Conservation (phyloP, 2,888 invertebrate genomes). For the Synanthedon vespiformis region DNA sequence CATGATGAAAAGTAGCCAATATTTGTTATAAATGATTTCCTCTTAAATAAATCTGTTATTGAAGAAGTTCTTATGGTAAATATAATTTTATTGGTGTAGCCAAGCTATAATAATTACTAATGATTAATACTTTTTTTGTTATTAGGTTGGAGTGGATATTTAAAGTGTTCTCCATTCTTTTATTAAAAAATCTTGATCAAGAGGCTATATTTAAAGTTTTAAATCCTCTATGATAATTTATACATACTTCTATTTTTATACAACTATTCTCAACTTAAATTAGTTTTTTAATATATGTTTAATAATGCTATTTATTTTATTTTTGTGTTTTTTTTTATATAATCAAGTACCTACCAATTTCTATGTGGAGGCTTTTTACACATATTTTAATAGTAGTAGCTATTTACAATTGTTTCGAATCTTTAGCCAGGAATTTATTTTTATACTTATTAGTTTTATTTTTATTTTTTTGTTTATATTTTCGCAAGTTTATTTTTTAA, state of each 20-base stretch:
- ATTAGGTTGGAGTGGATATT: not conserved
- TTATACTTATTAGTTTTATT: conserved; percentile 7
- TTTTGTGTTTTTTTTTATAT: not conserved
- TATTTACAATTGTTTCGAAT: conserved; percentile 62
- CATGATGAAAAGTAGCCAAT: too few relatives aligned
- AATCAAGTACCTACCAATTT: not conserved
- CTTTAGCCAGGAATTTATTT: conserved; percentile 41
- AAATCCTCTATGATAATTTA: conserved; percentile 6
- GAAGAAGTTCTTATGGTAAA: too few relatives aligned
- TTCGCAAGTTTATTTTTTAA: too few relatives aligned
- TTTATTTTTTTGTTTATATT: not conserved
- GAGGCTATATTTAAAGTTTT: conserved; percentile 35
- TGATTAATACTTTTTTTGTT: too few relatives aligned
- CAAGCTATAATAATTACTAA: too few relatives aligned
- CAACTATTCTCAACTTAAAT: not conserved
- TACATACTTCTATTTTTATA: conserved; percentile 29
- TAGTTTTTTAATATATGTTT: not conserved
- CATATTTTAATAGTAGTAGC: conserved; percentile 45
- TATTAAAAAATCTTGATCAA: conserved; percentile 20
- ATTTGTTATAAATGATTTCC: too few relatives aligned
- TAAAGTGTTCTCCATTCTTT: conserved; percentile 4
- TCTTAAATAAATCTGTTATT: too few relatives aligned
- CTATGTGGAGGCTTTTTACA: conserved; percentile 38
- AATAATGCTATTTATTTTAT: not conserved
- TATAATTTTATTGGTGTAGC: too few relatives aligned